Conservation (phyloP, 1,140 invertebrate species). For the Megalopta genalis region DNA sequence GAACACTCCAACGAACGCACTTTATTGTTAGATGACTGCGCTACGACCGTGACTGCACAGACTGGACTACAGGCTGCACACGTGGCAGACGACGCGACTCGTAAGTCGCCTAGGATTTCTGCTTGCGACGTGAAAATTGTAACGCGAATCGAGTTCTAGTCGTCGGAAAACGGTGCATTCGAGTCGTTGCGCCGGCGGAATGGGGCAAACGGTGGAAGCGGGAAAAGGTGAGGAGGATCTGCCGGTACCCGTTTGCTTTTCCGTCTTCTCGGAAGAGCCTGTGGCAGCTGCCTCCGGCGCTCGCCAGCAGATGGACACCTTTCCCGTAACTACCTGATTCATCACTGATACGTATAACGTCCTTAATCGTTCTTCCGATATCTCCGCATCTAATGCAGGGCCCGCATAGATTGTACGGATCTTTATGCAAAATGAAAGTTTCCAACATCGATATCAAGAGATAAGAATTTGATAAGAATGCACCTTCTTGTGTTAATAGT, state of each 20-base stretch:
- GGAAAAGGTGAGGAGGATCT: background rate
- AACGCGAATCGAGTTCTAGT: slow-evolving; percentile 8
- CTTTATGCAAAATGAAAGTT: no score
- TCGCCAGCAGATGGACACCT: no score
- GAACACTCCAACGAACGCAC: slow-evolving; percentile 50
- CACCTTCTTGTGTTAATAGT: no score
- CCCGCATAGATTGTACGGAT: no score
- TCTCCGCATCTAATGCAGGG: no score
- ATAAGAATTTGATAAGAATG: no score
- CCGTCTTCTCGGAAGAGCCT: background rate
- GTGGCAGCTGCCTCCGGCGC: background rate
- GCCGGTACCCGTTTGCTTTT: background rate
- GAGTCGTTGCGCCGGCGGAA: slow-evolving; percentile 1
- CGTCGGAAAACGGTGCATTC: background rate
- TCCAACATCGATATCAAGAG: no score
- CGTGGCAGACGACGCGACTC: slow-evolving; percentile 4
- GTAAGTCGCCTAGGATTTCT: background rate
- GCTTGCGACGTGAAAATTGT: background rate
- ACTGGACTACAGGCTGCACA: background rate
- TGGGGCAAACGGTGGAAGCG: background rate
- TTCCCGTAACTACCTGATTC: no score
- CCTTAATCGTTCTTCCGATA: no score
- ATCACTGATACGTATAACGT: no score
- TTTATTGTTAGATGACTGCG: slow-evolving; percentile 55
- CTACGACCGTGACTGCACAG: background rate